Evolutionary conservation across 2,888 invertebrate genomes (phyloP).

Genomic region (Mechanitis messenoides): DNA sequence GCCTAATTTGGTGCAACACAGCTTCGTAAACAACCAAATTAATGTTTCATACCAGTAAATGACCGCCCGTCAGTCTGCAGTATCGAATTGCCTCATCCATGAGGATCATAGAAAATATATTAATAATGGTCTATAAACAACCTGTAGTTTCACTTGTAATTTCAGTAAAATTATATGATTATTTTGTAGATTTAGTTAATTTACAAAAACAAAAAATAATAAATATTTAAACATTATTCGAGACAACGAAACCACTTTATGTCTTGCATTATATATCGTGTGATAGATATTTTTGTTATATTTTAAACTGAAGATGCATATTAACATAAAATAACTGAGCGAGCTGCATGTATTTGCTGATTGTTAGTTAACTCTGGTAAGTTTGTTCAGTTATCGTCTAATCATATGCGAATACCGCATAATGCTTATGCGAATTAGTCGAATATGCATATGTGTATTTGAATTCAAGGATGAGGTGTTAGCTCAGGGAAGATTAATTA

Average conservation of each 20-base stretch:
- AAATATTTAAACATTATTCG: no score
- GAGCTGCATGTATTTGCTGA: constrained; percentile 37
- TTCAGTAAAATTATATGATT: no score
- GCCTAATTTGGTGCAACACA: constrained; percentile 2
- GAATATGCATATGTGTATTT: constrained; percentile 20
- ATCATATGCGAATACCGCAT: constrained; percentile 51
- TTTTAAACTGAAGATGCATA: no score
- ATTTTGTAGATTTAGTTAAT: no score
- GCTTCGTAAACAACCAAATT: constrained; percentile 1
- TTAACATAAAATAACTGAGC: constrained; percentile 1
- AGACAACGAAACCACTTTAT: no score
- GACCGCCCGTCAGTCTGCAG: not conserved
- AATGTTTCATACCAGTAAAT: not conserved
- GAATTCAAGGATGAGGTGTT: not conserved
- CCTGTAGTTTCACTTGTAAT: no score
- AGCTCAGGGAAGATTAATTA: constrained; percentile 1
- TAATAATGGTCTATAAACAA: no score
- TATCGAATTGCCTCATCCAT: no score
- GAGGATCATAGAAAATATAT: no score
- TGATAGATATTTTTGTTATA: no score
- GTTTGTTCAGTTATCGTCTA: constrained; percentile 51
- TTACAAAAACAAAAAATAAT: no score
- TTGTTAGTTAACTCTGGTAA: constrained; percentile 44
- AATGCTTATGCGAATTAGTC: constrained; percentile 34
- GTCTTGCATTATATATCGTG: no score